These are phyloP conservation scores for Seriola rivoliana DNA, from an alignment of 2,113 vertebrate species.

Conservation along the genomic window DNA sequence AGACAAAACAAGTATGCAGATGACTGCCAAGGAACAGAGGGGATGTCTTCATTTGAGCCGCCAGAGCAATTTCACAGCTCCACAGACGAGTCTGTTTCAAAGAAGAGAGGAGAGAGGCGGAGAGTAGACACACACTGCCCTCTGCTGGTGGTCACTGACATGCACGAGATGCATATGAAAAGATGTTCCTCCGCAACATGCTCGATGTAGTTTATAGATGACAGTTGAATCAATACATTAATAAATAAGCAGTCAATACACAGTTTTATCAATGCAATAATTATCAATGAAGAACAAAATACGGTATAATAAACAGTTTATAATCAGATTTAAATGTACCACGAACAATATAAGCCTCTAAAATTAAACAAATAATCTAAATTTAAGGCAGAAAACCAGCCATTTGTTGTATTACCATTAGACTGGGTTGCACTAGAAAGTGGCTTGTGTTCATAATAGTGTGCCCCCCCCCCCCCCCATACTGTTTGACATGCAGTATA, in stretches of 20 bases:
- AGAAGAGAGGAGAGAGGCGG: neutral
- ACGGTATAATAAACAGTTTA: neutral
- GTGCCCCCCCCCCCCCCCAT: neutral
- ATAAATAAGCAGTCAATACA: neutral
- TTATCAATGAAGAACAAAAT: neutral
- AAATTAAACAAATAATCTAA: neutral
- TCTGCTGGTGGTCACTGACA: conserved; percentile 59
- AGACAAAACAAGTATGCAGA: conserved; percentile 56
- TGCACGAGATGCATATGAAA: neutral
- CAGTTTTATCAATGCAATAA: neutral
- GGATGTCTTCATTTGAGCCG: conserved; percentile 69
- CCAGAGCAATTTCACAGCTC: conserved; percentile 71
- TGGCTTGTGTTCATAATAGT: neutral
- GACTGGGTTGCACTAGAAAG: neutral
- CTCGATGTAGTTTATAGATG: neutral
- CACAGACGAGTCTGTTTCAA: conserved; percentile 28
- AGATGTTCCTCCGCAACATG: neutral
- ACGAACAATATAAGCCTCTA: neutral
- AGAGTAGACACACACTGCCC: conserved; percentile 60
- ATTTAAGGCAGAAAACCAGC: neutral
- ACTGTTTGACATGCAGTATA: neutral
- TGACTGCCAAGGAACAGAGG: conserved; percentile 55
- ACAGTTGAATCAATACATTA: neutral
- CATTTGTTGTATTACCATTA: neutral
- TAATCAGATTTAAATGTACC: neutral